Evolutionary conservation across 2,797 vertebrate genomes (phyloP).

Genomic region (Centropyge bicolor): DNA sequence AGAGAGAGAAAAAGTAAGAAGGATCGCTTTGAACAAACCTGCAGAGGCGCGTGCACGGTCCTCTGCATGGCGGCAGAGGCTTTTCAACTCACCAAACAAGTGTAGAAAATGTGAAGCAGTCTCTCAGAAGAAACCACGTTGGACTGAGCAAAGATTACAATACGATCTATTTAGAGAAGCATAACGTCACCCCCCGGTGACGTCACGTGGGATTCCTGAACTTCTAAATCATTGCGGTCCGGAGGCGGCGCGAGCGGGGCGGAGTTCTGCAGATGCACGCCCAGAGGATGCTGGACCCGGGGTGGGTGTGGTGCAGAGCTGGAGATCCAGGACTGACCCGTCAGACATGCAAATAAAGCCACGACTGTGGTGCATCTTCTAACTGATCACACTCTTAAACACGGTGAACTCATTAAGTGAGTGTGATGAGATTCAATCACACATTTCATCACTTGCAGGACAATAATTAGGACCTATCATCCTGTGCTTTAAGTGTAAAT

Average conservation of each 20-base stretch:
- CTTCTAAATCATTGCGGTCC: conserved; percentile 99
- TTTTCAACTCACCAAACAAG: conserved; percentile 95
- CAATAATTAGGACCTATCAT: too few relatives aligned
- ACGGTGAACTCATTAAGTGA: not conserved
- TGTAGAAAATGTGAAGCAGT: conserved; percentile 93
- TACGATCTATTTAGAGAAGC: conserved; percentile 99
- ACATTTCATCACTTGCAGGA: not conserved
- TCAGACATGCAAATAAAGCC: conserved; percentile 37
- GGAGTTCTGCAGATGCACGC: conserved; percentile 66
- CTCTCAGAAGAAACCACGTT: conserved; percentile 98
- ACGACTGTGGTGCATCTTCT: not conserved
- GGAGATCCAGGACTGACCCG: conserved; percentile 27
- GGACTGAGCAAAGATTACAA: conserved; percentile 99
- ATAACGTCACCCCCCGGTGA: conserved; percentile 99
- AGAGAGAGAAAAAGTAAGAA: conserved; percentile 63
- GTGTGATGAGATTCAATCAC: not conserved
- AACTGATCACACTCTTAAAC: not conserved
- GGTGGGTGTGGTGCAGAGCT: conserved; percentile 77
- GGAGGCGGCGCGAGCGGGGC: conserved; percentile 81
- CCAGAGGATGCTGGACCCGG: conserved; percentile 46
- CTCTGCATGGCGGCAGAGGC: conserved; percentile 68
- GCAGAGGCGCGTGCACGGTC: conserved; percentile 76
- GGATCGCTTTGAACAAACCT: conserved; percentile 71
- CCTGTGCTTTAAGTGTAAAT: not conserved
- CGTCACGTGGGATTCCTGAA: conserved; percentile 99